A percentile compares a stretch with the other conserved stretches of the same genome.
Evolutionary conservation across 2,888 invertebrate genomes (phyloP).

Genomic region (Hydraecia micacea): DNA sequence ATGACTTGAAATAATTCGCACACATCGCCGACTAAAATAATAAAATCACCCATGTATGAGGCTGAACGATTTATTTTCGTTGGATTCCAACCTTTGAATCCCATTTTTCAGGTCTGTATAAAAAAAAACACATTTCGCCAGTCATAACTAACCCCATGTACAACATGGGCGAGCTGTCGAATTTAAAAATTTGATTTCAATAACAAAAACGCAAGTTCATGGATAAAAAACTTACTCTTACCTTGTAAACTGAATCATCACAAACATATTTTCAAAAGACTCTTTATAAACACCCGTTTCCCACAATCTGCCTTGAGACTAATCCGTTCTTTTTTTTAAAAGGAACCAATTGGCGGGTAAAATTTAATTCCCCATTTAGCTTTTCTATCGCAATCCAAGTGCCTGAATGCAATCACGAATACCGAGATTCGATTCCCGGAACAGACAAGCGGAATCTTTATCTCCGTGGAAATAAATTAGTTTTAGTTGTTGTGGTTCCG

Average conservation of each 20-base stretch:
- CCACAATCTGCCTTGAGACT: constrained; percentile 27
- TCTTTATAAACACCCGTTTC: constrained; percentile 24
- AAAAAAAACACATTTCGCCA: not conserved
- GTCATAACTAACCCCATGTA: too few species aligned
- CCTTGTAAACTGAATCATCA: too few species aligned
- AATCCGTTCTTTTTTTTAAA: constrained; percentile 51
- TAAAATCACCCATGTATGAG: too few species aligned
- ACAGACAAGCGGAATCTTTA: constrained; percentile 65
- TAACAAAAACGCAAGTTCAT: not conserved
- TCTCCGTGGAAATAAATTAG: constrained; percentile 65
- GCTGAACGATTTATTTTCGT: too few species aligned
- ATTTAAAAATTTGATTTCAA: not conserved
- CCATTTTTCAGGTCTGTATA: too few species aligned
- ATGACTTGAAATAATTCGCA: not conserved
- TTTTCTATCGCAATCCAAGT: constrained; percentile 58
- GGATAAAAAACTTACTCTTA: not conserved
- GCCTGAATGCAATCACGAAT: constrained; percentile 66
- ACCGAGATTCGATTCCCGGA: constrained; percentile 66
- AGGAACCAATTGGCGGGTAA: constrained; percentile 55
- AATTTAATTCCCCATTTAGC: constrained; percentile 65
- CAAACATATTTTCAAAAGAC: not conserved
- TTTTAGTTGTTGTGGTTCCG: constrained; percentile 64
- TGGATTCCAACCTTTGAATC: too few species aligned
- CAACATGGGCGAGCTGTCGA: not conserved
- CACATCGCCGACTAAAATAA: too few species aligned